A percentile compares a stretch with the other conserved stretches of the same genome.
Evolutionary conservation across 2,797 vertebrate genomes (phyloP).

Genomic region (Anolis apletophallus): DNA sequence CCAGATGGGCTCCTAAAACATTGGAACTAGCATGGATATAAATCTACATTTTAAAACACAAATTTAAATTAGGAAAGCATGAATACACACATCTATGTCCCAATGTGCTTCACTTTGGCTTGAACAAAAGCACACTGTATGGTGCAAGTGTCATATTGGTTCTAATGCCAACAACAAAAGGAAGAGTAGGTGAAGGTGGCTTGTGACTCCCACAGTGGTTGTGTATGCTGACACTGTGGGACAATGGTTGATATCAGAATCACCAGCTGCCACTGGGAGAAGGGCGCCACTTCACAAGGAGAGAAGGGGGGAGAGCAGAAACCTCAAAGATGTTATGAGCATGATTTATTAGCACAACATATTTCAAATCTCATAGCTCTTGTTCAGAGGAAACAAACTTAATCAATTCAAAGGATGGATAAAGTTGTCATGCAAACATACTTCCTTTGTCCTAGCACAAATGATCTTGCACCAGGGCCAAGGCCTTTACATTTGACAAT

Average conservation of each 20-base stretch:
- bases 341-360: not conserved
- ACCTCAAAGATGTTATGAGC: not conserved
- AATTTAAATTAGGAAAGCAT: not conserved
- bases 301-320: not conserved
- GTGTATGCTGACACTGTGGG: too few species aligned
- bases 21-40: not conserved
- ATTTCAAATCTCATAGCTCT: constrained; percentile 6
- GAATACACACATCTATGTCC: not conserved
- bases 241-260: too few species aligned
- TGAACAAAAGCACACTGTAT: not conserved
- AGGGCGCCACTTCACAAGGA: not conserved
- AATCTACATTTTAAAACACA: not conserved
- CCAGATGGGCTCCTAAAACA: not conserved
- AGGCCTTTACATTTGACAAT: not conserved
- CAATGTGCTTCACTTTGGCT: not conserved
- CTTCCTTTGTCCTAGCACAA: not conserved
- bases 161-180: not conserved
- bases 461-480: not conserved
- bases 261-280: too few species aligned
- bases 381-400: not conserved
- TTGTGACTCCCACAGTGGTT: too few species aligned
- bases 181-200: not conserved
- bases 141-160: not conserved
- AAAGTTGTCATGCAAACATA: not conserved
- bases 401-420: not conserved